Percentiles rank a stretch among this genome's conserved stretches.
phyloP scores from a whole-genome alignment of 2,888 invertebrate genomes.

The Drosophila suboccidentalis region DNA sequence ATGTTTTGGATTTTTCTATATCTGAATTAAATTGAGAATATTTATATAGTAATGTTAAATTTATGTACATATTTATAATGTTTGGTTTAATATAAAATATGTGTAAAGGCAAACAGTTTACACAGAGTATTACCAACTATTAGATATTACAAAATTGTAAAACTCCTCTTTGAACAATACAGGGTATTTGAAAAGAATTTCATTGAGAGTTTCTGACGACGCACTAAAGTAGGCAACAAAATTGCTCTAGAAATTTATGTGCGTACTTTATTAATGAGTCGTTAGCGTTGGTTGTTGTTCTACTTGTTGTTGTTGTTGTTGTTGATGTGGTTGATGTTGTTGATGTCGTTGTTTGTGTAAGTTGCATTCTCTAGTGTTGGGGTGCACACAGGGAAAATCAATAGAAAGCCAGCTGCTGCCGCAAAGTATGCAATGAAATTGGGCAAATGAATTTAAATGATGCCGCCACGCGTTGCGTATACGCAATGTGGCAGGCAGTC shows the following conservation, averaged over 20 bases:
- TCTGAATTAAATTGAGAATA: too few species aligned
- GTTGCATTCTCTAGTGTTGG: slow-evolving; percentile 38
- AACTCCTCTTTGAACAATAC: not conserved
- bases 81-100: too few species aligned
- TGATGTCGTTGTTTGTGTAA: slow-evolving; percentile 18
- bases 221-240: slow-evolving; percentile 43
- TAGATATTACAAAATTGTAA: not conserved
- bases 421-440: slow-evolving; percentile 65
- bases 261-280: slow-evolving; percentile 67
- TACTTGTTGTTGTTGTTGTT: slow-evolving; percentile 7
- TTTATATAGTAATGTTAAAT: too few species aligned
- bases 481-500: slow-evolving; percentile 42
- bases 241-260: slow-evolving; percentile 37
- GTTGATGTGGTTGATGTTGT: slow-evolving; percentile 14
- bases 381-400: slow-evolving; percentile 42
- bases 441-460: slow-evolving; percentile 62
- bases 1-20: too few species aligned
- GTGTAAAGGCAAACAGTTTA: not conserved
- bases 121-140: not conserved
- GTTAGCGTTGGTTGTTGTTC: slow-evolving; percentile 34
- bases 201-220: slow-evolving; percentile 7
- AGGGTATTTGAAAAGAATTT: not conserved
- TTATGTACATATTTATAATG: too few species aligned
- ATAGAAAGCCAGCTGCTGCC: slow-evolving; percentile 49
- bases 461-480: slow-evolving; percentile 54